A percentile compares a stretch with the other conserved stretches of the same genome.
These are phyloP conservation scores for Mormyrus proboscirostris DNA, from an alignment of 2,797 vertebrate genomes.

Conservation along the genomic window DNA sequence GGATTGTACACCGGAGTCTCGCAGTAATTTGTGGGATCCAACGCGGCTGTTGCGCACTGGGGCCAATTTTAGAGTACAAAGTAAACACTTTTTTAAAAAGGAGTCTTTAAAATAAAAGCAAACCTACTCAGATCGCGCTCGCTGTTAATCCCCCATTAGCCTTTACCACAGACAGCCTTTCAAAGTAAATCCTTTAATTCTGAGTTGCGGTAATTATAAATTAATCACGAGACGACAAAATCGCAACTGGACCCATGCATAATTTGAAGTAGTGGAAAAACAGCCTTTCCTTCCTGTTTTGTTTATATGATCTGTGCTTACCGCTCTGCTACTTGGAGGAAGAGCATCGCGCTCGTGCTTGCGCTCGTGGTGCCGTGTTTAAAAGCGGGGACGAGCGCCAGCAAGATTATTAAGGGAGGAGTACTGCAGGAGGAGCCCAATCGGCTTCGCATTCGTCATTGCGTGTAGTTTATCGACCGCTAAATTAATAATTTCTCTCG, in stretches of 20 bases:
- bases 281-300: conserved; percentile 43
- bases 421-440: conserved; percentile 80
- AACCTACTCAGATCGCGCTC: conserved; percentile 42
- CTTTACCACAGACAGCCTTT: neutral
- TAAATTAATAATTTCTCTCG: conserved; percentile 78
- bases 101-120: conserved; percentile 38
- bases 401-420: conserved; percentile 91
- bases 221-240: conserved; percentile 50
- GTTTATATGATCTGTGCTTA: conserved; percentile 51
- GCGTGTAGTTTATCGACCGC: conserved; percentile 70
- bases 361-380: conserved; percentile 77
- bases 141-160: conserved; percentile 35
- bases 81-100: conserved; percentile 51
- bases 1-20: conserved; percentile 90
- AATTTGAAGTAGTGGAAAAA: conserved; percentile 55
- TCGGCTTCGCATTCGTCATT: conserved; percentile 82
- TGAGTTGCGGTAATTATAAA: conserved; percentile 48
- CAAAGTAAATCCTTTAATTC: conserved; percentile 42
- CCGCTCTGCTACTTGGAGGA: conserved; percentile 51
- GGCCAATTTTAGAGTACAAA: conserved; percentile 93
- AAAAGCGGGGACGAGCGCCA: conserved; percentile 77
- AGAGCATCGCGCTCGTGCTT: conserved; percentile 59
- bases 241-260: conserved; percentile 49
- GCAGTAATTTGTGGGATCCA: conserved; percentile 86
- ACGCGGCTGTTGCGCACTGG: conserved; percentile 92